Evolutionary conservation across 2,113 vertebrate species (phyloP).

Genomic region (Delphinapterus leucas): DNA sequence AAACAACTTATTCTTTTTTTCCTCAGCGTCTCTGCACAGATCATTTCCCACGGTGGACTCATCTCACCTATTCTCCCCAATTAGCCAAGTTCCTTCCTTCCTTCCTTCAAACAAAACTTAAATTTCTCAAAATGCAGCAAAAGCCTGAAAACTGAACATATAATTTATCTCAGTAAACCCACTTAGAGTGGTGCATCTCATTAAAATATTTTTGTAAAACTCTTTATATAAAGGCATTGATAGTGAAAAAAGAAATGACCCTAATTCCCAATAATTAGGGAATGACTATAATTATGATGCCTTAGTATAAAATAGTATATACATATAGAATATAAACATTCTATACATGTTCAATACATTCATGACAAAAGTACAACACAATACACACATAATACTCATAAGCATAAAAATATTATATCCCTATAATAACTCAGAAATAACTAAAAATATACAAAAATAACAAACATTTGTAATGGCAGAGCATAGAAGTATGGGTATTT

Average conservation of each 20-base stretch:
- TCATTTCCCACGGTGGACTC: background rate
- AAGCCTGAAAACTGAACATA: background rate
- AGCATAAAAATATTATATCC: background rate
- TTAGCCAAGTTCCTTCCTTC: background rate
- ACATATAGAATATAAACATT: background rate
- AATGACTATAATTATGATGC: background rate
- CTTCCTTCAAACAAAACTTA: background rate
- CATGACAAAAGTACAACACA: background rate
- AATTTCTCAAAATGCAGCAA: background rate
- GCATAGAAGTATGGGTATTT: background rate
- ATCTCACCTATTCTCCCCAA: background rate
- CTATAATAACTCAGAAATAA: background rate
- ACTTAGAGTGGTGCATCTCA: background rate
- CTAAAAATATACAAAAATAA: background rate
- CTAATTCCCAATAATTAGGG: background rate
- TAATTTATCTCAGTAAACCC: background rate
- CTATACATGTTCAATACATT: background rate
- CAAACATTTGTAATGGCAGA: background rate
- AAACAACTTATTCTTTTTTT: background rate
- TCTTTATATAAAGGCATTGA: background rate
- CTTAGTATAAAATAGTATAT: background rate
- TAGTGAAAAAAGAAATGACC: background rate
- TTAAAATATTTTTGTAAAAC: background rate
- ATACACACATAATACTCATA: background rate
- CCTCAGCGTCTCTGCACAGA: background rate